These are phyloP conservation scores for Cataglyphis cursor DNA, from an alignment of 2,888 invertebrate species.

Conservation along the genomic window DNA sequence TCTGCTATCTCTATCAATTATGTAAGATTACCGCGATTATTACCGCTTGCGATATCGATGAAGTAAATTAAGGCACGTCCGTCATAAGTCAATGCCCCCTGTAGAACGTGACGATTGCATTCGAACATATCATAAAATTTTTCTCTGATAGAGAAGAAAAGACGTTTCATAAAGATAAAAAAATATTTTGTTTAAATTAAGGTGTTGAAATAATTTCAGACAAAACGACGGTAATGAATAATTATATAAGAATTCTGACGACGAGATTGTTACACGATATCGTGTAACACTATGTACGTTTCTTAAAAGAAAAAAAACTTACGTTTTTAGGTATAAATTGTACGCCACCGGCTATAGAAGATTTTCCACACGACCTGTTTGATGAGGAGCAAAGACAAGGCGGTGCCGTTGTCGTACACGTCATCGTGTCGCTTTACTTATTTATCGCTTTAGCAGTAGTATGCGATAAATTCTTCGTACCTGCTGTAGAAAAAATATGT, in stretches of 20 bases:
- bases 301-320: slow-evolving; percentile 20
- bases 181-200: not conserved
- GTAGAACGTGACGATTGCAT: not conserved
- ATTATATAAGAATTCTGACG: not conserved
- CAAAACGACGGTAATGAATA: not conserved
- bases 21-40: not conserved
- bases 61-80: slow-evolving; percentile 20
- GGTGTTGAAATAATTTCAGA: not conserved
- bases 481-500: slow-evolving; percentile 90
- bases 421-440: slow-evolving; percentile 89
- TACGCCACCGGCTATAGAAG: slow-evolving; percentile 89
- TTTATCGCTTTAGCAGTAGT: slow-evolving; percentile 90
- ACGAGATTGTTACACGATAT: not conserved
- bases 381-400: slow-evolving; percentile 88
- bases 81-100: slow-evolving; percentile 6
- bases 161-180: not conserved
- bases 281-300: not conserved
- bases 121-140: slow-evolving; percentile 10
- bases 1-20: not conserved
- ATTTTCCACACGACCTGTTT: slow-evolving; percentile 89
- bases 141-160: not conserved
- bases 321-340: slow-evolving; percentile 85
- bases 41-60: not conserved
- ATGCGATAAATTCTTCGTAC: slow-evolving; percentile 91
- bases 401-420: slow-evolving; percentile 89